Conservation (phyloP, 1,140 invertebrate genomes). For the Augochlora pura region DNA sequence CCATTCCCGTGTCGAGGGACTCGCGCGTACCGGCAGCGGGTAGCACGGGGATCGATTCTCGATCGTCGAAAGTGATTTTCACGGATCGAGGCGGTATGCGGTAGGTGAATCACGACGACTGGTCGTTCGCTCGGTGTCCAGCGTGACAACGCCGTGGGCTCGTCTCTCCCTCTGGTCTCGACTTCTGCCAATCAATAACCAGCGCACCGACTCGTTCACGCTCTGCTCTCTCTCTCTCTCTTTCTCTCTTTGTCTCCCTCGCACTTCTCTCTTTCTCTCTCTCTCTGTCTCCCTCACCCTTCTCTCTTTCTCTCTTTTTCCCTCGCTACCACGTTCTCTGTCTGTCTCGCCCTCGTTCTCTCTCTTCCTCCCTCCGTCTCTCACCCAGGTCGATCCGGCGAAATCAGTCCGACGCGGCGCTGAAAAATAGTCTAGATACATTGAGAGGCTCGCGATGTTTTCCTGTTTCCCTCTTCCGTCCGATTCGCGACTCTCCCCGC, state of each 20-base stretch:
- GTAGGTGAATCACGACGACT: neutral
- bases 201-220: constrained; percentile 63
- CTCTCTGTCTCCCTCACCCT: neutral
- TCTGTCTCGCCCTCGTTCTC: constrained; percentile 17
- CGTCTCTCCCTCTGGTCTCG: constrained; percentile 60
- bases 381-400: neutral
- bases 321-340: constrained; percentile 20
- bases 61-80: neutral
- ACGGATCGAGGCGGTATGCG: neutral
- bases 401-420: neutral
- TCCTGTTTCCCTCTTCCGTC: constrained; percentile 23
- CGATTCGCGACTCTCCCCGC: neutral
- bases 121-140: constrained; percentile 36
- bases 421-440: neutral
- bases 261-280: neutral
- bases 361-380: neutral
- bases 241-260: neutral
- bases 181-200: constrained; percentile 74
- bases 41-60: no score
- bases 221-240: constrained; percentile 38
- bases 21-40: neutral
- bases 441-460: constrained; percentile 11
- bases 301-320: neutral
- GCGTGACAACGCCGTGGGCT: constrained; percentile 55
- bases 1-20: neutral